Base-by-base conservation (phyloP, 2,113 vertebrate species). In the Tichodroma muraria region DNA sequence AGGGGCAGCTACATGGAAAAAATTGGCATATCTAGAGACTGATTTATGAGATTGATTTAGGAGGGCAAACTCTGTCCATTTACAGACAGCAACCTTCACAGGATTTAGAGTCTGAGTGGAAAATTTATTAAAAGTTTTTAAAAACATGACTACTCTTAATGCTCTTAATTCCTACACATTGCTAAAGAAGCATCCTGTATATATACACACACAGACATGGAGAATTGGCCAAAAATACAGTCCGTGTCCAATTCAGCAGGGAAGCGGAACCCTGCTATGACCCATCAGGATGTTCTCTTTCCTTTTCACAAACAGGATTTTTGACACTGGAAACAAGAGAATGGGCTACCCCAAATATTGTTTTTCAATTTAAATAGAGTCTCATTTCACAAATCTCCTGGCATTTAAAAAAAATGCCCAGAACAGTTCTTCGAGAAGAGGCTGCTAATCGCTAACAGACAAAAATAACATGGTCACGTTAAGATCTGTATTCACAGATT, bases 241-340 rank as follows among this genome's bases (percentile, higher is more conserved):
- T 15, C 31, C 5, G 0, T 8, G 53, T 22, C 40, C 52, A 44
- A 24, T 22, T 10, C 4, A 1, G 20, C 13, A 47, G 47, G 57
- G 56, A 89, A 85, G 31, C 17, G 52, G 60, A 78, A 60, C 65
- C 38, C 27, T 79, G 65, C 49, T 17, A 5, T 13, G 53, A 38
- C 54, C 78, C 69, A 45, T 21, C 24, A 69, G 23, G 61, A 66
- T 2, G 1, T 37, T n/a, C 31, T 61, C 38, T 38, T 45, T 37
- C 52, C 35, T 83, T 75, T 0, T 0, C 37, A 18, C 1, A 5
- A 68, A 53, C 8, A 35, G 33, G 63, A 69, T 14, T 87, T 83
- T 65, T 88, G 50, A 11, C 68, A 83, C 3, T 54, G 44, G 53
- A 42, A 71, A 92, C 15, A 47, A 35, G 24, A 33, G 47, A 70